Conservation (phyloP, 2,888 invertebrate species). For the Syrista parreyssii region DNA sequence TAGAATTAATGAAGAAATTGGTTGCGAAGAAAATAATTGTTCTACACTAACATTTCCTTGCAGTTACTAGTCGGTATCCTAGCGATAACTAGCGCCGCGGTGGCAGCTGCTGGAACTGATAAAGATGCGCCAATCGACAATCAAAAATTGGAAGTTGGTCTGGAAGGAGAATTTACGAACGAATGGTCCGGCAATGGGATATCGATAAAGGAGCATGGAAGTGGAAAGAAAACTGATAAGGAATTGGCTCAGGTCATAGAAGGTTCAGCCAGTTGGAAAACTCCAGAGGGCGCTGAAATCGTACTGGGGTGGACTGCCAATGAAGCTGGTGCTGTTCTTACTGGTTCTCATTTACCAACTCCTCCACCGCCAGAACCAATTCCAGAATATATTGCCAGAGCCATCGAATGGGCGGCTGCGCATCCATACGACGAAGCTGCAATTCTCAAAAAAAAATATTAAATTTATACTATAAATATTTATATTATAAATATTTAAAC, state of each 20-base stretch:
- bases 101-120: conserved; percentile 1
- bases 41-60: neutral
- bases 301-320: neutral
- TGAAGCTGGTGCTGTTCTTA: neutral
- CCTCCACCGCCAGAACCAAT: neutral
- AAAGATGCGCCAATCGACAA: conserved; percentile 13
- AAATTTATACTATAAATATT: too few species aligned
- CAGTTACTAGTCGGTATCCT: neutral
- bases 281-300: neutral
- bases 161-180: conserved; percentile 9
- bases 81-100: neutral
- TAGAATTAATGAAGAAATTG: neutral
- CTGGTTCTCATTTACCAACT: conserved; percentile 6
- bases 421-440: conserved; percentile 15
- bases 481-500: too few species aligned
- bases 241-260: conserved; percentile 4
- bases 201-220: conserved; percentile 1
- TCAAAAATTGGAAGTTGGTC: conserved; percentile 5
- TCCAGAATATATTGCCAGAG: neutral
- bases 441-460: neutral
- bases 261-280: neutral
- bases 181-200: conserved; percentile 13
- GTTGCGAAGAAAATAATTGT: neutral
- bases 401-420: conserved; percentile 13
- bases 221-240: neutral